Base-by-base conservation (phyloP, 2,888 invertebrate species). In the Amphimallon solstitiale region DNA sequence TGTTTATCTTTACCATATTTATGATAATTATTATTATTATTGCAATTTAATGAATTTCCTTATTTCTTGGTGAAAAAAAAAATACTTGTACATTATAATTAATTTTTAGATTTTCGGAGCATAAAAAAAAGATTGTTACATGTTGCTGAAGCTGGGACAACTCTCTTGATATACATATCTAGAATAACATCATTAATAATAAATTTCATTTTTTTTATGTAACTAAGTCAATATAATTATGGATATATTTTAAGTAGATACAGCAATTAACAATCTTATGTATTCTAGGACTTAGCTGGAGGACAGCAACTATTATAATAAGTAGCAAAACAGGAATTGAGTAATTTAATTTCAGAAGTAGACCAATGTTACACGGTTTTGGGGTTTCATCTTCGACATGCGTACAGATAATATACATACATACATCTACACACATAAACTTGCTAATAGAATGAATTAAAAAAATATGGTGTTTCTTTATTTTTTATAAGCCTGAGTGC, bases 391-490 rank as follows among this genome's bases (percentile, higher is more conserved):
- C 43, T 43, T 43, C 56, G 17, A 43, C 40, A 17, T 43, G 15
- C 15, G 23, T 43, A 15, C 45, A 23, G 12, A 29, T 15, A 43
- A 43, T 59, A 59, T 59, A 43, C 38, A 38, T 40, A 54, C 9
- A 21, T 14, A 54, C 43, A 59, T 29, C 5, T 14, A 5, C 43
- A n/a, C 15, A 15, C 45, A 15, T 59, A 59, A 59, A 59, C 56
- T 29, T 59, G 43, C 23, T 59, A 59, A 59, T 59, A 29, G 56
- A 23, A 29, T 59, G 43, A 59, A 59, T 59, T 59, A 59, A 43
- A 45, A n/a, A 51, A 59, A 59, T 23, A 43, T 59, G 56, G 43
- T 43, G 45, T 59, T 59, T 45, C 56, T 59, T 59, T 59, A 59
- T 59, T 59, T 59, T 52, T 23, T 59, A 15, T 59, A 59, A 29